Conservation (phyloP, 2,888 invertebrate genomes). For the Amiota mariae region DNA sequence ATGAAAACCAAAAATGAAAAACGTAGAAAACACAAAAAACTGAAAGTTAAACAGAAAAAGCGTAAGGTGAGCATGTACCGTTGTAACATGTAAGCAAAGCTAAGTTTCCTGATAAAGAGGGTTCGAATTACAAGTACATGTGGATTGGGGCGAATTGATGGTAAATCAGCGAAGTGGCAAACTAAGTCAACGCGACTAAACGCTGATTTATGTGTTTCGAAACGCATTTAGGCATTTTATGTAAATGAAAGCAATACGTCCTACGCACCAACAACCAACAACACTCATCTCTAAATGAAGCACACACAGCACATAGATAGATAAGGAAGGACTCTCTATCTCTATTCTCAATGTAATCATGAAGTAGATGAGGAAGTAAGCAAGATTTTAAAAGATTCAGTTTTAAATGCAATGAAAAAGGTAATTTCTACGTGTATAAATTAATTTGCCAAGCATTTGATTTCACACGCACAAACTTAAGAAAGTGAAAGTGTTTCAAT, state of each 20-base stretch:
- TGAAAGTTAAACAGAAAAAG: neutral
- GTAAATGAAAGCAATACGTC: conserved; percentile 9
- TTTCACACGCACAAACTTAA: neutral
- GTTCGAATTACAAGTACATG: neutral
- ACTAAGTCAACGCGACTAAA: conserved; percentile 15
- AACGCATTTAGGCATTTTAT: conserved; percentile 28
- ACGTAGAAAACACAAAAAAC: neutral
- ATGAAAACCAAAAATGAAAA: too few relatives aligned
- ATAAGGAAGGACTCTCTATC: too few relatives aligned
- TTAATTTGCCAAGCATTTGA: neutral
- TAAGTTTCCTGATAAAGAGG: neutral
- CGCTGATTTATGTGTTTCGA: conserved; percentile 25
- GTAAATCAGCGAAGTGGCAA: neutral
- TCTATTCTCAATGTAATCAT: too few relatives aligned
- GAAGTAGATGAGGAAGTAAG: too few relatives aligned
- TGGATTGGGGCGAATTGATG: neutral
- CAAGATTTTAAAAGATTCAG: too few relatives aligned
- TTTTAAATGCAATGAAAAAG: too few relatives aligned
- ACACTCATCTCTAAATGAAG: too few relatives aligned
- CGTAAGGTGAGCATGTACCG: neutral
- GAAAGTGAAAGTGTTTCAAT: neutral
- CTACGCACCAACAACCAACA: conserved; percentile 7
- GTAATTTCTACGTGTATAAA: neutral
- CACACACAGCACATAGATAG: too few relatives aligned
- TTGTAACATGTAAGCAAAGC: neutral